These are phyloP conservation scores for Belgica antarctica DNA, from an alignment of 2,888 invertebrate genomes.

Conservation along the genomic window DNA sequence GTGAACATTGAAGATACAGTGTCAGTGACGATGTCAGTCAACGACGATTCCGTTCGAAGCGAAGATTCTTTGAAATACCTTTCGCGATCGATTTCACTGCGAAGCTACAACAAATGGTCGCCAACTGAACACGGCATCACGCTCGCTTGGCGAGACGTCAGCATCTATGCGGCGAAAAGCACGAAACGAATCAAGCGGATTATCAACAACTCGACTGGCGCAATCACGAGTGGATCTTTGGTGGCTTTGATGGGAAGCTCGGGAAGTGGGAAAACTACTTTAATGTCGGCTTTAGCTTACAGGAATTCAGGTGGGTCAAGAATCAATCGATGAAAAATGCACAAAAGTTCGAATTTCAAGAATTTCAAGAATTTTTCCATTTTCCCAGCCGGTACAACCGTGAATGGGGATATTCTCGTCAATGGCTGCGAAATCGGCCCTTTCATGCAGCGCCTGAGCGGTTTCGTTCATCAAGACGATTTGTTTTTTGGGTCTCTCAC, in stretches of 20 bases:
- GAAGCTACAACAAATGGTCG: slow-evolving; percentile 59
- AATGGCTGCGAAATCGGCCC: slow-evolving; percentile 70
- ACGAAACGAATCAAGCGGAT: slow-evolving; percentile 64
- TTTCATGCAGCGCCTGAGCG: slow-evolving; percentile 77
- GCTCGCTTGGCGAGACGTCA: slow-evolving; percentile 61
- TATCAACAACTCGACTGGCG: slow-evolving; percentile 79
- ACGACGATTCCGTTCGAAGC: slow-evolving; percentile 4
- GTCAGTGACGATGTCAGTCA: slow-evolving; percentile 1
- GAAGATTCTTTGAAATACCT: slow-evolving; percentile 19
- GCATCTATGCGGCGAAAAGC: slow-evolving; percentile 63
- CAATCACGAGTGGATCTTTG: slow-evolving; percentile 75
- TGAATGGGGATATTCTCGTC: slow-evolving; percentile 78
- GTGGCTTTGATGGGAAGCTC: slow-evolving; percentile 83
- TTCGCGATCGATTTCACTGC: slow-evolving; percentile 49
- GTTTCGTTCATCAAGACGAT: slow-evolving; percentile 91
- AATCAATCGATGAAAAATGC: slow-evolving; percentile 4
- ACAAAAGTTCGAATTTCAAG: neutral
- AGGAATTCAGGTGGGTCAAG: slow-evolving; percentile 54
- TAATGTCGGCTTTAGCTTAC: slow-evolving; percentile 80
- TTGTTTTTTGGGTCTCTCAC: slow-evolving; percentile 82
- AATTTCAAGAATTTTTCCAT: neutral
- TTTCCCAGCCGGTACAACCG: slow-evolving; percentile 63
- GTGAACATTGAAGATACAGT: neutral
- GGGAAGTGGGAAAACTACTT: slow-evolving; percentile 86
- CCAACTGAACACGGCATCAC: slow-evolving; percentile 66